A percentile compares a stretch with the other conserved stretches of the same genome.
Evolutionary conservation across 2,113 vertebrate species (phyloP).

Genomic region (Sus scrofa): DNA sequence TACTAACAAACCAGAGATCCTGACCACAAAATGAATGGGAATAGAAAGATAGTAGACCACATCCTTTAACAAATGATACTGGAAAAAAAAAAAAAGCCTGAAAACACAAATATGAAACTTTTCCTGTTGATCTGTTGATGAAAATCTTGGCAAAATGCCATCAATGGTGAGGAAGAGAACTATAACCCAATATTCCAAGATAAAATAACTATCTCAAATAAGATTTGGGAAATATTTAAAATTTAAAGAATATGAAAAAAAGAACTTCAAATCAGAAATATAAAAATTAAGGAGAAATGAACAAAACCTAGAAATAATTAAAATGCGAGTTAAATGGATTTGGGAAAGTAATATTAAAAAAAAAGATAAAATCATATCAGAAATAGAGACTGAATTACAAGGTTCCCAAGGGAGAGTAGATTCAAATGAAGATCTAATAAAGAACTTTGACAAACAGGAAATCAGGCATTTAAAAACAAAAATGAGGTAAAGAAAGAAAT

Average conservation of each 20-base stretch:
- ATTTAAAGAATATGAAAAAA: neutral
- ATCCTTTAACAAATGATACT: neutral
- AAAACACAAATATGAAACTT: neutral
- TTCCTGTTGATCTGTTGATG: neutral
- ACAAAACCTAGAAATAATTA: neutral
- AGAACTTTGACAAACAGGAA: neutral
- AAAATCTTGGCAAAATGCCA: neutral
- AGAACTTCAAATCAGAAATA: neutral
- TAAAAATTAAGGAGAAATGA: neutral
- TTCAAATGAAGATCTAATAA: neutral
- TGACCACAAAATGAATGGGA: neutral
- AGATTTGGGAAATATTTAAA: neutral
- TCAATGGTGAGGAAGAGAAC: neutral
- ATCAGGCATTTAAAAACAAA: neutral
- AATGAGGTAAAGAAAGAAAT: neutral
- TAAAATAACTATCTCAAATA: neutral
- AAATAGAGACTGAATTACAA: neutral
- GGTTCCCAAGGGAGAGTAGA: neutral
- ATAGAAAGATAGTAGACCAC: neutral
- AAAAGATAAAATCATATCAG: neutral
- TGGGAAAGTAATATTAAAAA: slow-evolving; percentile 19
- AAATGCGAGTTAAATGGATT: neutral
- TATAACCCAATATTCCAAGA: neutral
- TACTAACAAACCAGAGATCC: neutral
- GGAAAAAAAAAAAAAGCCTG: neutral